These are phyloP conservation scores for Limonius californicus DNA, from an alignment of 1,140 invertebrate species.

Conservation along the genomic window DNA sequence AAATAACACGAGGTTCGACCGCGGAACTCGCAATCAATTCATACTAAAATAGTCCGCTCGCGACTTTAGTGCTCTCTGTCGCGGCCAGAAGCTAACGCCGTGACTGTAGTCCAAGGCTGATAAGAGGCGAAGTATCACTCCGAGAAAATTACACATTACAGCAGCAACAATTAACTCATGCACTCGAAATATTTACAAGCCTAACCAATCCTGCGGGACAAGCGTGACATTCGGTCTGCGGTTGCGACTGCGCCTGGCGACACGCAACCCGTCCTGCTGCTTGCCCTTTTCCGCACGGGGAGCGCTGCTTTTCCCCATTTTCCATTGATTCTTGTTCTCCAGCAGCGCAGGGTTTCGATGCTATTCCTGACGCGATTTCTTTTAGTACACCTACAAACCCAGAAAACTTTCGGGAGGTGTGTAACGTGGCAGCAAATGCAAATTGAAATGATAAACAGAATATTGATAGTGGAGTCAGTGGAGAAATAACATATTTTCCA, in stretches of 20 bases:
- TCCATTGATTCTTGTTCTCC: constrained; percentile 10
- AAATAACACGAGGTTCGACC: constrained; percentile 29
- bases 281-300: neutral
- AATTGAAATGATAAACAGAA: no score
- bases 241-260: constrained; percentile 20
- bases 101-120: constrained; percentile 44
- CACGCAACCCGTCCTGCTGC: constrained; percentile 23
- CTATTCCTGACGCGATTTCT: no score
- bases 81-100: constrained; percentile 29
- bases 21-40: constrained; percentile 41
- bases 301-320: neutral
- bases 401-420: no score
- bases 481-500: no score
- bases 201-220: constrained; percentile 33
- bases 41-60: constrained; percentile 44
- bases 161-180: constrained; percentile 34
- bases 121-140: constrained; percentile 37
- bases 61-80: constrained; percentile 43
- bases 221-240: neutral
- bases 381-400: no score
- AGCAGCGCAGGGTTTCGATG: no score
- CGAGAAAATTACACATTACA: constrained; percentile 39
- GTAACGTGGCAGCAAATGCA: no score
- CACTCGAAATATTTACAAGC: constrained; percentile 25
- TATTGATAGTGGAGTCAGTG: no score